Evolutionary conservation across 2,797 vertebrate genomes (phyloP), one percentile per base, ranked within the genome.

Genomic region (Odontamblyopus lacepedii): DNA sequence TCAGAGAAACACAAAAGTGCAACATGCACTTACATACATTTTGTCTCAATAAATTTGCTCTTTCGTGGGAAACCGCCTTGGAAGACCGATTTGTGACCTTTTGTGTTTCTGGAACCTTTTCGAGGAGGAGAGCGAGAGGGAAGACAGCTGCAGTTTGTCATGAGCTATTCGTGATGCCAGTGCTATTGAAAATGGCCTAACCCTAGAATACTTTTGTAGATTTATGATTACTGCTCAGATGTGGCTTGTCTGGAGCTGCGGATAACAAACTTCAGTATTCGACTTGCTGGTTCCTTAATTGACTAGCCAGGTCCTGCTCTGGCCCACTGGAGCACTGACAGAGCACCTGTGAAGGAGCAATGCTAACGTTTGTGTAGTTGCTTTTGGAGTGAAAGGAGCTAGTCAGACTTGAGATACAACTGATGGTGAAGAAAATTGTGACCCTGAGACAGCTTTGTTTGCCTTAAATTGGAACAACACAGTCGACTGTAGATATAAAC

Each of bases 11-110:
- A 74, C 83, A 82, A 76, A 48, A 82, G 90, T 95, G 95, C 95
- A 87, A 69, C 94, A 93, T 90, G 94, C 95, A 94, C 94, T 95
- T 93, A 93, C 26, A 93, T 95, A 95, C 94, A 94, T 96, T 96
- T 95, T 97, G 95, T 97, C 95, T 97, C 95, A 95, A 98, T 98
- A 98, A 98, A 98, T 96, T 91, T 92, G 95, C 96, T 97, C 95
- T 96, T 97, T 97, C 96, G 95, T 97, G 95, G 96, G 96, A 96
- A 97, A 95, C 94, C 96, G 96, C 95, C 92, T 96, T 88, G 96
- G 96, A 95, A 95, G 92, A 95, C 95, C 93, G 93, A 94, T 85
- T 85, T 95, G 95, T 96, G 95, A 95, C 95, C 95, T 92, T 94
- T 95, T 96, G 92, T 94, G 92, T 95, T 93, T 87, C 91, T 85